Evolutionary conservation across 2,113 vertebrate genomes (phyloP), one percentile per base, ranked within the genome.

Genomic region (Oreotrochilus melanogaster): DNA sequence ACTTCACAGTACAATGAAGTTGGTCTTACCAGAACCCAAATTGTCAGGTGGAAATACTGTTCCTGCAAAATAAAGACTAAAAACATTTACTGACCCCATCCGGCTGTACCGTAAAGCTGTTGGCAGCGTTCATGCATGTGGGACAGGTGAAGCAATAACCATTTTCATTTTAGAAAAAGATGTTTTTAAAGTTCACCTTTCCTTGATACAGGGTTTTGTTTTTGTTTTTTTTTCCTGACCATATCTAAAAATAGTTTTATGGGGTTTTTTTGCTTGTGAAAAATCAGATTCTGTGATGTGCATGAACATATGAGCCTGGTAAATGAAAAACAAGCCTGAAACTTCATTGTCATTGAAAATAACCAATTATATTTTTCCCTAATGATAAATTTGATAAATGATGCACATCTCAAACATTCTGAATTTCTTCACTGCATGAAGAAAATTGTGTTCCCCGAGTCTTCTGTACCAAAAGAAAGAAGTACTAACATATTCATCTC

Each of bases 351-450:
- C 18, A 39, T n/a, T 80, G 28, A 89, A 94, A 95, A 79, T 64
- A 92, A 51, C 43, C 18, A 48, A 15, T 82, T 30, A 15, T 47
- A 3, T 3, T 69, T 86, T 95, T 70, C 56, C 30, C 18, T 76
- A 70, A 70, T 75, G 33, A 58, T 86, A 45, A 64, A 85, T 80
- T 87, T 92, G 24, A 10, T 88, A 92, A 90, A 70, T 73, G 39
- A 64, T 87, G 31, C 47, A 9, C 24, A 30, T 73, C 51, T 83
- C 54, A 84, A 54, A 60, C 58, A 67, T 92, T 88, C 65, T 78
- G 70, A 21, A 47, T 93, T 95, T 96, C 53, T 92, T 92, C n/a
- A 57, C 60, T 71, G 93, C 27, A 9, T 53, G 48, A 92, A 82
- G 30, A 57, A 91, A 93, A 61, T 31, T 70, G 23, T 42, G 18